These are phyloP conservation scores for Xestia c-nigrum DNA, from an alignment of 2,888 invertebrate genomes.

Conservation along the genomic window DNA sequence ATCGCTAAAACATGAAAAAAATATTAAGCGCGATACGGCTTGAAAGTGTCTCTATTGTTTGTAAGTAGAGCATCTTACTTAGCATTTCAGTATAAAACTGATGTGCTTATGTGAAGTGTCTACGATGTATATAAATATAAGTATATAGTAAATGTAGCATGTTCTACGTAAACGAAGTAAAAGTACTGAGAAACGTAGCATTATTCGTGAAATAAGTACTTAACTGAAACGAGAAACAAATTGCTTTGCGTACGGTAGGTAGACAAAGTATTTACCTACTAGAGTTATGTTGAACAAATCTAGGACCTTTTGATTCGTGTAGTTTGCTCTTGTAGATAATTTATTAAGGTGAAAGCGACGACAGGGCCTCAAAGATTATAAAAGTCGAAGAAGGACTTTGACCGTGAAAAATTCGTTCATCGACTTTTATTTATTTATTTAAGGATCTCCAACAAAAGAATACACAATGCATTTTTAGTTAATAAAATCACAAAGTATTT, in stretches of 20 bases:
- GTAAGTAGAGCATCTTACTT: conserved; percentile 38
- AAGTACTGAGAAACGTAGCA: conserved; percentile 10
- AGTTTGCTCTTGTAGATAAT: not conserved
- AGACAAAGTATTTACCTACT: conserved; percentile 1
- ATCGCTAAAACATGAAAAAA: conserved; percentile 26
- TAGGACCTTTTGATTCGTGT: not conserved
- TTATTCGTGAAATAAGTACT: not conserved
- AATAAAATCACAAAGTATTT: too few species aligned
- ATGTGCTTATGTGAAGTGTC: conserved; percentile 3
- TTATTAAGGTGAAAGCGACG: too few species aligned
- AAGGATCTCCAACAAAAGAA: too few species aligned
- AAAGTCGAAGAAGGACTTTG: too few species aligned
- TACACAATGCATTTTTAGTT: too few species aligned
- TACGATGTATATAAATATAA: not conserved
- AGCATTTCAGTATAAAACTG: conserved; percentile 7
- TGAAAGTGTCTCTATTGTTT: conserved; percentile 42
- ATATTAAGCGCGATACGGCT: conserved; percentile 33
- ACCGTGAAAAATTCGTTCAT: too few species aligned
- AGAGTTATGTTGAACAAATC: not conserved
- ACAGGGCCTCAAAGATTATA: too few species aligned
- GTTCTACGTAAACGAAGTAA: not conserved
- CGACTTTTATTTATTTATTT: too few species aligned
- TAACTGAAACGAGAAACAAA: not conserved
- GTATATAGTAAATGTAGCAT: conserved; percentile 8
- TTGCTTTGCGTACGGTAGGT: not conserved